phyloP scores from a whole-genome alignment of 2,888 invertebrate genomes.

The Malthinus flaveolus region DNA sequence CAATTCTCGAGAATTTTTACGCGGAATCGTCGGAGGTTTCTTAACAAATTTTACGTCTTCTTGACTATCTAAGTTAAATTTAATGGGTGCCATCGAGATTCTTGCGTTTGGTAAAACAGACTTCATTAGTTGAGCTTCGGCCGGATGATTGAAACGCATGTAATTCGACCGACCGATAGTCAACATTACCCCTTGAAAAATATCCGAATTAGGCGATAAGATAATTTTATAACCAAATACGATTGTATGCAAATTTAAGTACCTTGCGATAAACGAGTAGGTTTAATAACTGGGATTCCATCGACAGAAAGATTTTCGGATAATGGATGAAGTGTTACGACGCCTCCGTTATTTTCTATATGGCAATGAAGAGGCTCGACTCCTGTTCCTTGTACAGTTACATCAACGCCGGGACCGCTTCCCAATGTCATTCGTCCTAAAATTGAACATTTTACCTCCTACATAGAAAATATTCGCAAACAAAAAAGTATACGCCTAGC shows the following conservation, averaged over 20 bases:
- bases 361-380: constrained; percentile 84
- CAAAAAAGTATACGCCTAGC: too few species aligned
- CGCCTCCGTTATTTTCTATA: constrained; percentile 82
- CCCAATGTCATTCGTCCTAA: constrained; percentile 83
- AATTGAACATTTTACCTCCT: constrained; percentile 39
- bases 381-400: constrained; percentile 83
- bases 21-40: constrained; percentile 68
- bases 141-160: constrained; percentile 91
- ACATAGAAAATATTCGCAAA: too few species aligned
- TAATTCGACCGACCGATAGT: constrained; percentile 90
- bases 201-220: background rate
- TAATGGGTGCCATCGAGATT: constrained; percentile 79
- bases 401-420: constrained; percentile 78
- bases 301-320: constrained; percentile 64
- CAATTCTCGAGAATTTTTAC: constrained; percentile 57
- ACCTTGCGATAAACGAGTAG: constrained; percentile 84
- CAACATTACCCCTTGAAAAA: constrained; percentile 79
- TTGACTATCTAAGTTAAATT: constrained; percentile 58
- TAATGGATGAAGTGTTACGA: constrained; percentile 81
- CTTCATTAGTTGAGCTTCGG: constrained; percentile 85
- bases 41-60: constrained; percentile 55
- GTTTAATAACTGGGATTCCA: constrained; percentile 69
- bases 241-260: constrained; percentile 32
- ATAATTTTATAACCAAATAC: background rate
- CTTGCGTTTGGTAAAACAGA: constrained; percentile 77